A percentile compares a stretch with the other conserved stretches of the same genome.
These are phyloP conservation scores for Amphiura filiformis DNA, from an alignment of 35 echinoderm and acorn worm genomes.

Conservation along the genomic window DNA sequence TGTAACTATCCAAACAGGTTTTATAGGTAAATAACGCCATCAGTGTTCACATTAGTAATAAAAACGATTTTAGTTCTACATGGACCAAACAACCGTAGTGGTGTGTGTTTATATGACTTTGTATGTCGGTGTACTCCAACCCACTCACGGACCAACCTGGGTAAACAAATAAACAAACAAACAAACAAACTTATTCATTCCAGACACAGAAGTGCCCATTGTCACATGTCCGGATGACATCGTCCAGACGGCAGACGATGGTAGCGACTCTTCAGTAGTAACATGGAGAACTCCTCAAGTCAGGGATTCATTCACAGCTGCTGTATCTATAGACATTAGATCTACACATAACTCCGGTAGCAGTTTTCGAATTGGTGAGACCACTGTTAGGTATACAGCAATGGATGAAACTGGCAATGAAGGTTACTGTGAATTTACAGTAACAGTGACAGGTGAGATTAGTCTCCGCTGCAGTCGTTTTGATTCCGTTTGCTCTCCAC, in stretches of 20 bases:
- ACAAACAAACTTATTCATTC: no score
- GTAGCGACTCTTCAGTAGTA: neutral
- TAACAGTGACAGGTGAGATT: slow-evolving; percentile 23
- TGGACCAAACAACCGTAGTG: no score
- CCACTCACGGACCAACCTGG: no score
- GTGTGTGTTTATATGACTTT: no score
- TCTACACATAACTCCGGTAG: neutral
- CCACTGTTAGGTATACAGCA: neutral
- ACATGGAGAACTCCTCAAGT: neutral
- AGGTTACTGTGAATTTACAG: slow-evolving; percentile 11
- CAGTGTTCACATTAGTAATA: no score
- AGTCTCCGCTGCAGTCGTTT: no score
- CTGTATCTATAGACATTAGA: neutral
- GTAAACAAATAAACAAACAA: no score
- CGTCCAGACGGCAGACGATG: neutral
- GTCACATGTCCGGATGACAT: neutral
- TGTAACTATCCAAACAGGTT: no score
- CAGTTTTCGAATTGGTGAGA: slow-evolving; percentile 13
- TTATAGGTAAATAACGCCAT: no score
- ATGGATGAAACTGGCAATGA: slow-evolving; percentile 5
- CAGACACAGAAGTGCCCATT: neutral
- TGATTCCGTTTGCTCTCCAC: no score
- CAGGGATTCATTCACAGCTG: neutral
- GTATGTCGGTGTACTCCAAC: no score
- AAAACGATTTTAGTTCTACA: no score